phyloP scores from a whole-genome alignment of 2,113 vertebrate species.

The Misgurnus mizolepis region DNA sequence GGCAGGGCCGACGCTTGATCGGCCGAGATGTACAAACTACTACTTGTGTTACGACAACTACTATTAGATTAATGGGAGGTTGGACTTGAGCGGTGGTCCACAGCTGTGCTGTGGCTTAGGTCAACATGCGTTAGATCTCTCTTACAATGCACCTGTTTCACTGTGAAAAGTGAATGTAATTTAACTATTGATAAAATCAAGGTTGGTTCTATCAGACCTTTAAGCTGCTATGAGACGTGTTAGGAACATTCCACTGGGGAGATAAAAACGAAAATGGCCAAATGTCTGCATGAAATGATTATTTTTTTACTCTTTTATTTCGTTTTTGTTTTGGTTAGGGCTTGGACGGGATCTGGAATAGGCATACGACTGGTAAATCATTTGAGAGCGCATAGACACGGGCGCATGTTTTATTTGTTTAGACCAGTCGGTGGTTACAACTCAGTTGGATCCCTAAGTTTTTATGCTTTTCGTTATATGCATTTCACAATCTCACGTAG shows the following conservation, averaged over 20 bases:
- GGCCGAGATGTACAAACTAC: constrained; percentile 78
- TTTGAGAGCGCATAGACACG: constrained; percentile 34
- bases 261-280: constrained; percentile 66
- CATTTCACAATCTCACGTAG: constrained; percentile 56
- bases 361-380: constrained; percentile 65
- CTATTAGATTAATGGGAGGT: constrained; percentile 67
- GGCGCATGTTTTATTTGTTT: constrained; percentile 34
- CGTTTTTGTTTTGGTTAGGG: constrained; percentile 53
- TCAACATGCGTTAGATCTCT: constrained; percentile 85
- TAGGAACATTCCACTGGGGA: constrained; percentile 92
- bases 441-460: constrained; percentile 28
- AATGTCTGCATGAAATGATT: constrained; percentile 63
- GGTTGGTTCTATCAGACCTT: constrained; percentile 87
- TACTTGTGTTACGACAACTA: constrained; percentile 71
- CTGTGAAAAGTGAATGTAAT: constrained; percentile 97
- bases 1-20: constrained; percentile 77
- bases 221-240: constrained; percentile 91
- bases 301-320: constrained; percentile 47
- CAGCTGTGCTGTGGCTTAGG: constrained; percentile 90
- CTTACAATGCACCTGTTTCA: constrained; percentile 90
- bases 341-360: constrained; percentile 34
- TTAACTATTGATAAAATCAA: constrained; percentile 73
- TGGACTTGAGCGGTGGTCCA: constrained; percentile 80
- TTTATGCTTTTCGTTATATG: constrained; percentile 55
- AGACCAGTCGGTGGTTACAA: constrained; percentile 40